Percentiles rank a stretch among this genome's conserved stretches.
phyloP scores from a whole-genome alignment of 2,888 invertebrate genomes.

The Aplocera efformata region DNA sequence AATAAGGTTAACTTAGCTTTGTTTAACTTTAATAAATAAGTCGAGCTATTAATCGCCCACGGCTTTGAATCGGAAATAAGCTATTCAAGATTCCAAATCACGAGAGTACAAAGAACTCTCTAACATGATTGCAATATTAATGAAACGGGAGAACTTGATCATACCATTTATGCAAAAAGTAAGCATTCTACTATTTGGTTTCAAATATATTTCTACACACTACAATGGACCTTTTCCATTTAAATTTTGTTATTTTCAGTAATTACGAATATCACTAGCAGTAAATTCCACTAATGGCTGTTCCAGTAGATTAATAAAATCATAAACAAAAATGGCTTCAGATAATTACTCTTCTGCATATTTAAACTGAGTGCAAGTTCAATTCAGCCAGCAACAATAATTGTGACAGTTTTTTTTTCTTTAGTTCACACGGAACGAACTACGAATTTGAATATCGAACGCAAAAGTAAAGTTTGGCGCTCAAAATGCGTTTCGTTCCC shows the following conservation, averaged over 20 bases:
- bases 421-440: background rate
- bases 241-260: no score
- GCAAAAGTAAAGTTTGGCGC: constrained; percentile 2
- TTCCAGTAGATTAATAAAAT: background rate
- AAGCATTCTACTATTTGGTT: constrained; percentile 3
- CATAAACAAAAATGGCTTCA: constrained; percentile 1
- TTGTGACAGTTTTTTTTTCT: background rate
- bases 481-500: constrained; percentile 11
- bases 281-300: background rate
- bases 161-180: constrained; percentile 7
- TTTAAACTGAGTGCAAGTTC: no score
- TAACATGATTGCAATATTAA: constrained; percentile 11
- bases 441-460: background rate
- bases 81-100: no score
- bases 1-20: no score
- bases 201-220: no score
- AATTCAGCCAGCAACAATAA: background rate
- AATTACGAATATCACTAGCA: background rate
- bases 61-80: no score
- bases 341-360: constrained; percentile 6
- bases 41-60: no score
- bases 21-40: no score
- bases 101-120: background rate
- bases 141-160: constrained; percentile 5
- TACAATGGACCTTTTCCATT: no score